A percentile compares a stretch with the other conserved stretches of the same genome.
These are phyloP conservation scores for Argyresthia goedartella DNA, from an alignment of 2,888 invertebrate genomes.

Conservation along the genomic window DNA sequence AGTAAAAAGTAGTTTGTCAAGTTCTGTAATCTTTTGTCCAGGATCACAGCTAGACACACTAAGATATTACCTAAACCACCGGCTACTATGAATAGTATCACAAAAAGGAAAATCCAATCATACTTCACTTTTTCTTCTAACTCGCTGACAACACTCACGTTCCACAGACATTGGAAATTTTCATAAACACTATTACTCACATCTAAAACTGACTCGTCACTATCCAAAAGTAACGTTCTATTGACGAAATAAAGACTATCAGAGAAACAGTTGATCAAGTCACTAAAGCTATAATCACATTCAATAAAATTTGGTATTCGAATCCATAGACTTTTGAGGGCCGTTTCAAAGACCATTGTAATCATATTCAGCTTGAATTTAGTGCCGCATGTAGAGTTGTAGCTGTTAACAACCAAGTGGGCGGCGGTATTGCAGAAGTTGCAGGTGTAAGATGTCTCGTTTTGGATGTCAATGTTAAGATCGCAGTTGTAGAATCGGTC, in stretches of 20 bases:
- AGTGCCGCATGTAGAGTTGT: constrained; percentile 46
- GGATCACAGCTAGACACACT: constrained; percentile 92
- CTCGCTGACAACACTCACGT: constrained; percentile 21
- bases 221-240: constrained; percentile 43
- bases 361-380: constrained; percentile 53
- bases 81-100: constrained; percentile 87
- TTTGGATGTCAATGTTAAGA: constrained; percentile 51
- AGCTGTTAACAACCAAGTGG: constrained; percentile 29
- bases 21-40: constrained; percentile 92
- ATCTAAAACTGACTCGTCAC: constrained; percentile 15
- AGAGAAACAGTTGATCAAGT: constrained; percentile 40
- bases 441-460: constrained; percentile 59
- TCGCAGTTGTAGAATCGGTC: constrained; percentile 23
- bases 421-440: constrained; percentile 26
- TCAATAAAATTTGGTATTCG: constrained; percentile 30
- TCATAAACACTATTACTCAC: constrained; percentile 24
- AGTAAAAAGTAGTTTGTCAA: constrained; percentile 96
- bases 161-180: constrained; percentile 51
- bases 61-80: constrained; percentile 93
- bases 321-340: constrained; percentile 51
- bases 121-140: constrained; percentile 45
- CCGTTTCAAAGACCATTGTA: constrained; percentile 48
- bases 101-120: constrained; percentile 88
- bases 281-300: constrained; percentile 37
- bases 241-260: constrained; percentile 23